phyloP scores from a whole-genome alignment of 2,888 invertebrate species.

The Dicyrtomina minuta region DNA sequence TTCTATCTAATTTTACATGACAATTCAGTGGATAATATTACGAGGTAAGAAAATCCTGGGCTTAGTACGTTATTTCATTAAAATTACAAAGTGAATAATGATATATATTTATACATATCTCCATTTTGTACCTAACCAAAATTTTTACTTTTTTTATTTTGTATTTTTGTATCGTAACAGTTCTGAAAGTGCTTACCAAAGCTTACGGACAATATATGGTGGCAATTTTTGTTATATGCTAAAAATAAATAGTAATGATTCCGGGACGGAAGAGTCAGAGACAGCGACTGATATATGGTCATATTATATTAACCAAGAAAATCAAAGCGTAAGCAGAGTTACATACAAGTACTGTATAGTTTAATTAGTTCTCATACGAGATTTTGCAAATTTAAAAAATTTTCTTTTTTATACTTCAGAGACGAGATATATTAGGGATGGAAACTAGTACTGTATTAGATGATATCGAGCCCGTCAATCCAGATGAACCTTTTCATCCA shows the following conservation, averaged over 20 bases:
- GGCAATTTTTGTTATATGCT: conserved; percentile 83
- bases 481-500: conserved; percentile 44
- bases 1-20: conserved; percentile 90
- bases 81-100: background rate
- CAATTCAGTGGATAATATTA: conserved; percentile 69
- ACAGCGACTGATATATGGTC: conserved; percentile 40
- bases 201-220: conserved; percentile 84
- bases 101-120: background rate
- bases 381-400: too few relatives aligned
- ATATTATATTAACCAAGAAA: conserved; percentile 33
- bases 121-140: background rate
- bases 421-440: too few relatives aligned
- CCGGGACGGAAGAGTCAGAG: conserved; percentile 26
- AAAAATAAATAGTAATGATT: conserved; percentile 67
- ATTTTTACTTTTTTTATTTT: too few relatives aligned
- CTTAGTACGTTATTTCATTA: conserved; percentile 40
- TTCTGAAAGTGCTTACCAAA: conserved; percentile 78
- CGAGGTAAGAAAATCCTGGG: too few relatives aligned
- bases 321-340: conserved; percentile 34
- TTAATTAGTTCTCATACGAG: too few relatives aligned
- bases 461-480: conserved; percentile 11
- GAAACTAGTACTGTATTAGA: background rate
- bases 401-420: too few relatives aligned
- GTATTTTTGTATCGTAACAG: too few relatives aligned
- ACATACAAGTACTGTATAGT: too few relatives aligned